A percentile compares a stretch with the other conserved stretches of the same genome.
Conservation (phyloP, 2,888 invertebrate genomes). For the Dicroscelio sp. region DNA sequence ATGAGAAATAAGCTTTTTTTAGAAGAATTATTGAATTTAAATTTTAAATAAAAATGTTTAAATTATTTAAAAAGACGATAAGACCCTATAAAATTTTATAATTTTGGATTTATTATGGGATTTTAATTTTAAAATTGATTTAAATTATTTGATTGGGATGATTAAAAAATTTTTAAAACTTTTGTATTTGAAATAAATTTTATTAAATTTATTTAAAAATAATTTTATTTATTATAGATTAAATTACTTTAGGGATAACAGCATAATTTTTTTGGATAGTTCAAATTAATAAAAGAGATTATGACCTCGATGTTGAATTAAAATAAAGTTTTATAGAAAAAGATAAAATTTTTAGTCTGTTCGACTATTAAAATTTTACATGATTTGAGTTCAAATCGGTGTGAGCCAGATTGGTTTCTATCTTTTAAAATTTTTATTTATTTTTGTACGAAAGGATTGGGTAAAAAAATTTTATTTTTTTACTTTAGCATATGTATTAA, state of each 20-base stretch:
- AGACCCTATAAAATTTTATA: slow-evolving; percentile 95
- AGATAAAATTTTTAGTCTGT: slow-evolving; percentile 95
- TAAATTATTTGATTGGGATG: slow-evolving; percentile 93
- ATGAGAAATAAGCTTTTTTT: slow-evolving; percentile 94
- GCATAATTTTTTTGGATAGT: slow-evolving; percentile 95
- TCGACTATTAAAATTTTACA: slow-evolving; percentile 96
- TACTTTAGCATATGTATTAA: slow-evolving; percentile 64
- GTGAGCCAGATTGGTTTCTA: slow-evolving; percentile 97
- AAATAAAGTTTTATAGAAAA: slow-evolving; percentile 94
- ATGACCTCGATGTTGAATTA: slow-evolving; percentile 98
- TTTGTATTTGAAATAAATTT: slow-evolving; percentile 93
- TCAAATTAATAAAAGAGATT: slow-evolving; percentile 95
- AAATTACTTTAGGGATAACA: slow-evolving; percentile 97
- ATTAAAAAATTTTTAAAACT: slow-evolving; percentile 93
- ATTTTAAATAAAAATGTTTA: slow-evolving; percentile 94
- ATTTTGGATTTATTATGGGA: slow-evolving; percentile 84
- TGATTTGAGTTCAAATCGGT: slow-evolving; percentile 97
- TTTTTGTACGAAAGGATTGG: slow-evolving; percentile 96
- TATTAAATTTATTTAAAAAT: slow-evolving; percentile 78
- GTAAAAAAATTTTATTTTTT: slow-evolving; percentile 86
- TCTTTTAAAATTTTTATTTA: slow-evolving; percentile 93
- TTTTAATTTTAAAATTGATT: slow-evolving; percentile 88
- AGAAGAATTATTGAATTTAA: slow-evolving; percentile 92
- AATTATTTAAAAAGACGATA: slow-evolving; percentile 94
- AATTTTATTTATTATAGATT: slow-evolving; percentile 91